Base-by-base conservation (phyloP, 2,113 vertebrate species). In the Tretioscincus oriximinensis region DNA sequence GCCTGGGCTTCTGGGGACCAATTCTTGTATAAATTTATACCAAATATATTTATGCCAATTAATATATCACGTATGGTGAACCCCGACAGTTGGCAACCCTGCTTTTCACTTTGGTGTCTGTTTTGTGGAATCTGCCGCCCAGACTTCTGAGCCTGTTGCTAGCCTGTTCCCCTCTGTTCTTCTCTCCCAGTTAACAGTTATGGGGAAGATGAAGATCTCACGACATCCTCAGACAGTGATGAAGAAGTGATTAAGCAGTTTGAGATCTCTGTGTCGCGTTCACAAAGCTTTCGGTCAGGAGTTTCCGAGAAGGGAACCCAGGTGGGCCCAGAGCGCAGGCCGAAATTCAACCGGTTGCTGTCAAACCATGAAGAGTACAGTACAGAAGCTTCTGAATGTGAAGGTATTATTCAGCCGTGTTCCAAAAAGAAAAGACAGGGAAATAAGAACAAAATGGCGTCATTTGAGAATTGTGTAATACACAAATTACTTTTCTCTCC, bases 211-310 rank as follows among this genome's bases (percentile, higher is more conserved):
- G 93, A 94, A 20, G 92, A 95, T 0, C 89, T 84, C n/a, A 86
- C 86, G 73, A 94, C 92, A 54, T 95, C 96, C 29, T 96, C 96
- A 16, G 97, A 95, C 90, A 96, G 94, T 4, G 90, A 96, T 1
- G 94, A 94, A 1, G 95, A 97, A 77, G 85, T 97, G 83, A 94
- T 96, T 82, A 96, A 96, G 84, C 95, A 96, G 78, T 96, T 96
- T 88, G 95, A 98, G 91, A 95, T 96, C 85, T 97, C 96, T 0
- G 94, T 96, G 86, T 95, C 95, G 0, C 92, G 93, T 7, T 97
- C 95, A 1, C 96, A 95, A 86, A 95, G 94, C 64, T 97, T 98
- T 68, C 83, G 20, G 7, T 88, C 89, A 0, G 78, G 89, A 29
- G 26, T 88, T 0, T 79, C 78, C 47, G 84, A 94, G 77, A 90